Conservation (phyloP, 2,113 vertebrate genomes). For the Ctenomys sociabilis region DNA sequence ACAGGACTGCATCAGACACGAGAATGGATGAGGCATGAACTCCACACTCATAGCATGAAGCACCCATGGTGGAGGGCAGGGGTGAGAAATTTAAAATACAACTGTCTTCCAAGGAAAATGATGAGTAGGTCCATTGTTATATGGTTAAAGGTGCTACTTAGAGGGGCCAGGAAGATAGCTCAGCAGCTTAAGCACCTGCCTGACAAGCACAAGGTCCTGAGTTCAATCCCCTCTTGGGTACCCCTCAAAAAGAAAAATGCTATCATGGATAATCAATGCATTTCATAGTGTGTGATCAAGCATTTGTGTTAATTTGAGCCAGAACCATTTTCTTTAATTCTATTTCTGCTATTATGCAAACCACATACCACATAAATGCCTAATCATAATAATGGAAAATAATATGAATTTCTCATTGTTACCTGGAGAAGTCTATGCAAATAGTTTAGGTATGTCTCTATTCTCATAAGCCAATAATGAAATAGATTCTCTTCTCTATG, state of each 20-base stretch:
- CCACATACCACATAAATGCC: background rate
- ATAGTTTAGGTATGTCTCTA: background rate
- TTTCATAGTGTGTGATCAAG: conserved; percentile 3
- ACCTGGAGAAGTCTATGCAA: background rate
- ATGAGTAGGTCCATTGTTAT: background rate
- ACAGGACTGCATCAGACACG: background rate
- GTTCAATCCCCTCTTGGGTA: too few relatives aligned
- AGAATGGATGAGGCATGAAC: conserved; percentile 8
- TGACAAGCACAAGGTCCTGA: too few relatives aligned
- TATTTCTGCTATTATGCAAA: background rate
- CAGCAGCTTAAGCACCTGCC: too few relatives aligned
- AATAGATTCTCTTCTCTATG: background rate
- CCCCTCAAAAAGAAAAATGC: too few relatives aligned
- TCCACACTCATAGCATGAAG: background rate
- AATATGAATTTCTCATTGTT: background rate
- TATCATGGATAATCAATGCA: background rate
- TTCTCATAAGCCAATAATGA: background rate
- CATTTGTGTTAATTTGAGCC: conserved; percentile 5
- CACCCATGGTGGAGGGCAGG: background rate
- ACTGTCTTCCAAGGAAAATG: conserved; percentile 8
- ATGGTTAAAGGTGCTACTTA: background rate
- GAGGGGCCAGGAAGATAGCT: too few relatives aligned
- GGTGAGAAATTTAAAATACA: conserved; percentile 30
- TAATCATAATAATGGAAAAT: background rate
- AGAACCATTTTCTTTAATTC: background rate